phyloP scores from a whole-genome alignment of 2,797 vertebrate species.

The Podargus strigoides region DNA sequence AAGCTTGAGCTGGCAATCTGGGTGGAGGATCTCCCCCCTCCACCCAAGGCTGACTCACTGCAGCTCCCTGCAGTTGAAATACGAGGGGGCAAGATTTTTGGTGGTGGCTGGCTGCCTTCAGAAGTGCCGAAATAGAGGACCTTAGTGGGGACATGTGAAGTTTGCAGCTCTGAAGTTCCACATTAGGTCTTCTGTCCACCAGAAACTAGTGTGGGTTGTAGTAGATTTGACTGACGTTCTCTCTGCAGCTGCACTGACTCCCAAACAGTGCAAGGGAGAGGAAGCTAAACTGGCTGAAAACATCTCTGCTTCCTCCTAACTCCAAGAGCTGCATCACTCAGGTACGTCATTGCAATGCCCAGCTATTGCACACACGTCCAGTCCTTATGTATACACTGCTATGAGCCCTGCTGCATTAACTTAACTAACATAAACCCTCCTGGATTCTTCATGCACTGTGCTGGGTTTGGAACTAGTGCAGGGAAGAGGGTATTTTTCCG shows the following conservation, averaged over 20 bases:
- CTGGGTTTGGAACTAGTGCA: neutral
- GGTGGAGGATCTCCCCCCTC: slow-evolving; percentile 49
- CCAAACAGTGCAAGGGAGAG: neutral
- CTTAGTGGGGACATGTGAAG: neutral
- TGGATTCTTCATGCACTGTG: neutral
- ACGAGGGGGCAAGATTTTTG: neutral
- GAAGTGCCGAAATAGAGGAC: neutral
- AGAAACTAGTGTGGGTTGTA: neutral
- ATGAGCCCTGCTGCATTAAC: neutral
- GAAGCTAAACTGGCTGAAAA: neutral
- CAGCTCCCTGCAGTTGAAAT: neutral
- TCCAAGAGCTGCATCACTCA: neutral
- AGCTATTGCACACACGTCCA: rapidly evolving
- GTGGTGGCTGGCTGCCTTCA: neutral
- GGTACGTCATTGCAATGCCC: neutral
- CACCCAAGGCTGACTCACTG: slow-evolving; percentile 54
- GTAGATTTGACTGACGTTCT: neutral
- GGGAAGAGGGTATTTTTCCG: neutral
- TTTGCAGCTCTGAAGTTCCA: neutral
- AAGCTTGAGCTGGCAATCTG: slow-evolving; percentile 54
- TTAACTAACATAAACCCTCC: neutral
- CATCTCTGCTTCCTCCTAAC: neutral
- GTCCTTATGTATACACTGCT: rapidly evolving
- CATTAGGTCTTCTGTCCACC: neutral
- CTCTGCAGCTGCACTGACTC: neutral